Evolutionary conservation across 2,797 vertebrate species (phyloP).

Genomic region (Pteronotus mesoamericanus): DNA sequence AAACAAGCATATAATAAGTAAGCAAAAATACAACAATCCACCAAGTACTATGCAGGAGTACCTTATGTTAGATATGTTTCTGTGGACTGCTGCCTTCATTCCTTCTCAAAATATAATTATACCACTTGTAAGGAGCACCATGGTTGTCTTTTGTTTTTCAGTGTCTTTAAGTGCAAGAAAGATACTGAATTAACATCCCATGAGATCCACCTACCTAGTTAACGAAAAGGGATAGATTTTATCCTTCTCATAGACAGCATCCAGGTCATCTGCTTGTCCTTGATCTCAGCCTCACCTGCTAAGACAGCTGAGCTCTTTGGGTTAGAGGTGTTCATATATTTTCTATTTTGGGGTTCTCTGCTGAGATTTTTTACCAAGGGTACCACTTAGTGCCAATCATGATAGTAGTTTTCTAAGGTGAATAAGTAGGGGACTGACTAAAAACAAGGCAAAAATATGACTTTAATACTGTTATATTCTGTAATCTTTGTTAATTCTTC

Average conservation of each 20-base stretch:
- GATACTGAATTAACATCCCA: slow-evolving; percentile 37
- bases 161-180: not conserved
- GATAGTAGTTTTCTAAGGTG: slow-evolving; percentile 47
- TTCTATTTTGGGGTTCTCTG: slow-evolving; percentile 41
- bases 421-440: not conserved
- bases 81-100: not conserved
- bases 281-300: slow-evolving; percentile 40
- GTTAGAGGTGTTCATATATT: slow-evolving; percentile 42
- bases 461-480: not conserved
- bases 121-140: not conserved
- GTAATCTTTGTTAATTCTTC: slow-evolving; percentile 1
- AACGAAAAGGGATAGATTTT: not conserved
- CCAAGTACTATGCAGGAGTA: not conserved
- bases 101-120: not conserved
- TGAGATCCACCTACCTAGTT: not conserved
- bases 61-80: not conserved
- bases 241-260: not conserved
- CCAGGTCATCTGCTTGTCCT: slow-evolving; percentile 1
- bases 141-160: not conserved
- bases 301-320: not conserved
- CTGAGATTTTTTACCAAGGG: slow-evolving; percentile 63
- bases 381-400: slow-evolving; percentile 61
- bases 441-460: slow-evolving; percentile 11
- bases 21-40: not conserved
- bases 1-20: not conserved